Conservation (phyloP, 2,888 invertebrate species). For the Parnassius mnemosyne region DNA sequence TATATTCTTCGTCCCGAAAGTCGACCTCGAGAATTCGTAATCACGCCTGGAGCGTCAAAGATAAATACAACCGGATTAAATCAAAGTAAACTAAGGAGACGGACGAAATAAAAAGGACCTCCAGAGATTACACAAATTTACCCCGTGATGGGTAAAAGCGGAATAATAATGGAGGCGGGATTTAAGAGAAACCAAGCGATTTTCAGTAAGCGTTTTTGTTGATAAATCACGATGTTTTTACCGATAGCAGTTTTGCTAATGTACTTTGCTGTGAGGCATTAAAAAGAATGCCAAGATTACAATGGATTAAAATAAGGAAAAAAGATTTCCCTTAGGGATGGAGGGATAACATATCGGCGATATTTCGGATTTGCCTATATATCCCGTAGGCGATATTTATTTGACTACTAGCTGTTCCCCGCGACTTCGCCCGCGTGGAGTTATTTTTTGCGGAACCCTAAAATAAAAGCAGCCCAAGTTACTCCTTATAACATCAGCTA, state of each 20-base stretch:
- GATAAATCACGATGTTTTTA: slow-evolving; percentile 72
- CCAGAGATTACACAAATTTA: slow-evolving; percentile 64
- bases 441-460: no score
- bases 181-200: slow-evolving; percentile 56
- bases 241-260: slow-evolving; percentile 58
- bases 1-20: neutral
- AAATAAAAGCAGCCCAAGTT: no score
- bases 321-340: no score
- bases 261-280: slow-evolving; percentile 17
- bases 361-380: no score
- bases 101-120: slow-evolving; percentile 46
- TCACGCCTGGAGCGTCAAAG: slow-evolving; percentile 15
- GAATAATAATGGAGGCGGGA: slow-evolving; percentile 67
- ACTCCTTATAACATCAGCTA: no score
- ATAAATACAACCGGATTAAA: slow-evolving; percentile 29
- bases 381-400: no score
- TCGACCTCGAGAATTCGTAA: neutral
- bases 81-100: slow-evolving; percentile 35
- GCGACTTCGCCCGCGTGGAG: no score
- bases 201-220: slow-evolving; percentile 59
- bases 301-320: no score
- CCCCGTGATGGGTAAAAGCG: slow-evolving; percentile 56
- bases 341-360: no score
- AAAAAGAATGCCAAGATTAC: neutral
- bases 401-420: no score